Conservation (phyloP, 2,888 invertebrate species). For the Drosophila paramelanica region DNA sequence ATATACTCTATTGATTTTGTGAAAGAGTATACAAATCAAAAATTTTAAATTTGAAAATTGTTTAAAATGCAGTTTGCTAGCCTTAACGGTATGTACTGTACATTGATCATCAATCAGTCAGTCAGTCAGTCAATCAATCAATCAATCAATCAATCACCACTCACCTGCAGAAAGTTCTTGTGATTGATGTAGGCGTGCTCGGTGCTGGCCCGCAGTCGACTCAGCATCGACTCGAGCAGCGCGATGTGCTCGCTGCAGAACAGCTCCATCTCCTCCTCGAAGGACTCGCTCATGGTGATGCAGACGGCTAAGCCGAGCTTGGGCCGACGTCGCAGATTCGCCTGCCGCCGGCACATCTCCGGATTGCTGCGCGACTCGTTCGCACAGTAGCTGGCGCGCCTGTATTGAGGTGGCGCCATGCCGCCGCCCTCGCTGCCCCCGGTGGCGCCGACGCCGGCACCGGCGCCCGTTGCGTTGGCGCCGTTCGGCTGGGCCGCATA, state of each 20-base stretch:
- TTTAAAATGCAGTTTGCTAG: no score
- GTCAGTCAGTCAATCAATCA: not conserved
- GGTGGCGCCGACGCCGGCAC: conserved; percentile 48
- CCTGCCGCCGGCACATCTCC: conserved; percentile 81
- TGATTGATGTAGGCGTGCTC: conserved; percentile 88
- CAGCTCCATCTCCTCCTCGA: conserved; percentile 89
- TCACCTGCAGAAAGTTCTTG: conserved; percentile 86
- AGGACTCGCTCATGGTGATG: conserved; percentile 86
- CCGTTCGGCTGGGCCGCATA: conserved; percentile 43
- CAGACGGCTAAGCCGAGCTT: conserved; percentile 90
- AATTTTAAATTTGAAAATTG: no score
- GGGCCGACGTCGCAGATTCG: conserved; percentile 80
- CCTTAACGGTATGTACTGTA: no score
- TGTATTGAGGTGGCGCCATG: conserved; percentile 76
- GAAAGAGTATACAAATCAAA: no score
- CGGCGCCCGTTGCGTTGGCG: conserved; percentile 26
- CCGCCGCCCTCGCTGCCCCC: conserved; percentile 81
- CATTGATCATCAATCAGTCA: no score
- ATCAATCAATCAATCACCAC: conserved; percentile 17
- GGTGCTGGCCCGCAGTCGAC: conserved; percentile 89
- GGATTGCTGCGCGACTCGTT: conserved; percentile 84
- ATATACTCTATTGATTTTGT: no score
- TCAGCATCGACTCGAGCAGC: conserved; percentile 90
- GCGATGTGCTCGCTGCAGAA: conserved; percentile 93
- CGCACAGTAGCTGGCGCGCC: conserved; percentile 78